Conservation (phyloP, 92 coral and sea anemone species). For the Pocillopora grandis region DNA sequence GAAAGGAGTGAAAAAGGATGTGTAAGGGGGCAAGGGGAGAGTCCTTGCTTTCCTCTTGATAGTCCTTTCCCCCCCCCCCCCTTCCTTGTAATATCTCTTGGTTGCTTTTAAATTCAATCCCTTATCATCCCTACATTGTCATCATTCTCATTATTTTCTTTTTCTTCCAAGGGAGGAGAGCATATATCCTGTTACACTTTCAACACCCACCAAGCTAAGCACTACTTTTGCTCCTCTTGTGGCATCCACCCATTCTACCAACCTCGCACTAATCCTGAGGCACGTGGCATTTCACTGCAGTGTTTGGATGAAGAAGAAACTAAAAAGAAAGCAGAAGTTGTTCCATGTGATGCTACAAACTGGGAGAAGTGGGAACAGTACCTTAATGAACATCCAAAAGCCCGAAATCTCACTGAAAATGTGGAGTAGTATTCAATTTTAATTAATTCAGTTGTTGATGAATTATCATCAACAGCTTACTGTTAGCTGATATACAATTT, state of each 20-base stretch:
- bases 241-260: constrained; percentile 90
- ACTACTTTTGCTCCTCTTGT: constrained; percentile 87
- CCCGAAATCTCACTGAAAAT: constrained; percentile 16
- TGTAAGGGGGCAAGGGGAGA: too few species aligned
- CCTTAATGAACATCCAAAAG: constrained; percentile 33
- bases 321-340: constrained; percentile 49
- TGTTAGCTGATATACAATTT: too few species aligned
- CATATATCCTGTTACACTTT: constrained; percentile 87
- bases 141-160: too few species aligned
- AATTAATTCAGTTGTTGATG: too few species aligned
- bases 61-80: too few species aligned
- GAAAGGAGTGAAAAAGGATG: too few species aligned
- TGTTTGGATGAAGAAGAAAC: constrained; percentile 86
- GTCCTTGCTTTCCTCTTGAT: too few species aligned
- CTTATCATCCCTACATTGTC: not conserved
- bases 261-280: constrained; percentile 89
- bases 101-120: not conserved
- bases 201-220: constrained; percentile 85
- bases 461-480: too few species aligned
- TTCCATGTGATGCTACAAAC: constrained; percentile 69
- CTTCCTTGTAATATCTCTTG: too few species aligned
- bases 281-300: constrained; percentile 85
- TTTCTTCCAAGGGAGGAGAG: constrained; percentile 71
- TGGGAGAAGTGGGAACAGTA: constrained; percentile 67
- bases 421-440: not conserved